Evolutionary conservation across 2,797 vertebrate genomes (phyloP).

Genomic region (Galagoides demidoff): DNA sequence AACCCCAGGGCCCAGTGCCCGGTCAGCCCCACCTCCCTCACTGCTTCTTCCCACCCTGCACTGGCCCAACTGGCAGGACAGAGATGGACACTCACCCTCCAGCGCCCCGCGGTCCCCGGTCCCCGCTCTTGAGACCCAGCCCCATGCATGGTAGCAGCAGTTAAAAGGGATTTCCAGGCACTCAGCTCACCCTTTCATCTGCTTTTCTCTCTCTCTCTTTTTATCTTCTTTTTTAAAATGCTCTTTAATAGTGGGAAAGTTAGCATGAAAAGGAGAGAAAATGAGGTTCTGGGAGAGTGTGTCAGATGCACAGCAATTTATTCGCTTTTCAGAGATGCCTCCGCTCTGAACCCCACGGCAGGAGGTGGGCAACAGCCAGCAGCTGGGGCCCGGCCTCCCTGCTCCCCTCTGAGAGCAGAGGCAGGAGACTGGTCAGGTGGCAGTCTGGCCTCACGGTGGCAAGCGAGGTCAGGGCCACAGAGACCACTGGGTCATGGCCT

Average conservation of each 20-base stretch:
- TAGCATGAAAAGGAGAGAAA: conserved; percentile 83
- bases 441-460: rapidly evolving
- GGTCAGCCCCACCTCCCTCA: conserved; percentile 40
- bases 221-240: neutral
- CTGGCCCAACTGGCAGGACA: conserved; percentile 79
- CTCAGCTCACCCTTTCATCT: conserved; percentile 51
- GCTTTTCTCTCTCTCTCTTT: neutral
- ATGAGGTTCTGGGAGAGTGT: conserved; percentile 67
- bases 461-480: neutral
- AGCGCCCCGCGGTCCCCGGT: conserved; percentile 67
- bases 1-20: conserved; percentile 67
- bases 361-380: rapidly evolving
- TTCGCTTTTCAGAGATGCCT: conserved; percentile 13
- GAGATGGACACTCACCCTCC: conserved; percentile 78
- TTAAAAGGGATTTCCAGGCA: conserved; percentile 77
- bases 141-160: conserved; percentile 49
- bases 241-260: conserved; percentile 78
- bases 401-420: neutral
- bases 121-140: conserved; percentile 74
- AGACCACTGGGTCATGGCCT: too few species aligned
- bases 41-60: conserved; percentile 71
- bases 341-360: neutral
- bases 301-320: conserved; percentile 33
- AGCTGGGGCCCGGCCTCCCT: neutral
- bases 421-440: neutral